Conservation (phyloP, 2,113 vertebrate genomes). For the Pluvianellus socialis region DNA sequence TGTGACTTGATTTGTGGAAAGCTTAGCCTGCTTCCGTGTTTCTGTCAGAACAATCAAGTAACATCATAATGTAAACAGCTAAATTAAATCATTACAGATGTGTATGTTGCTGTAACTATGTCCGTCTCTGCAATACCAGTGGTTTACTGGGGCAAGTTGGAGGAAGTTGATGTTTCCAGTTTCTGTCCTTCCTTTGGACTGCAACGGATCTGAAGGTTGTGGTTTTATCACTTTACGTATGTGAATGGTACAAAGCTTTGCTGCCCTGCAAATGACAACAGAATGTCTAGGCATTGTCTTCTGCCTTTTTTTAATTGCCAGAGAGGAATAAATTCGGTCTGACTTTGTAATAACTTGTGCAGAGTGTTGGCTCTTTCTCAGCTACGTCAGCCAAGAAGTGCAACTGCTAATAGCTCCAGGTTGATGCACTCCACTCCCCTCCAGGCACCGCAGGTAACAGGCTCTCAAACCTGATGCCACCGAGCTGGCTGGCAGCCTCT, state of each 20-base stretch:
- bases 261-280: conserved; percentile 38
- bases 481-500: neutral
- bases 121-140: neutral
- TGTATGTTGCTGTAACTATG: neutral
- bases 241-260: conserved; percentile 23
- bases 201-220: conserved; percentile 23
- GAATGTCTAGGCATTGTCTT: conserved; percentile 12
- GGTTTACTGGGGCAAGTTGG: conserved; percentile 5
- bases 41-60: neutral
- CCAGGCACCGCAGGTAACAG: neutral
- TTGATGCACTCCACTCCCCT: neutral
- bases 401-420: neutral
- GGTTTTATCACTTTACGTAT: conserved; percentile 50
- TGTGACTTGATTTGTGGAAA: neutral
- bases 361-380: conserved; percentile 39
- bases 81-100: neutral
- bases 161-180: conserved; percentile 16
- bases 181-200: conserved; percentile 37
- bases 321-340: conserved; percentile 68
- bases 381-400: neutral
- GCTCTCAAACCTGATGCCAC: accelerated
- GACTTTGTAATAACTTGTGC: conserved; percentile 54
- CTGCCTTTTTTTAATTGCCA: conserved; percentile 51
- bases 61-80: neutral
- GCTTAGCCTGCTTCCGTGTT: neutral